Evolutionary conservation across 2,113 vertebrate species (phyloP).

Genomic region (Oplegnathus fasciatus): DNA sequence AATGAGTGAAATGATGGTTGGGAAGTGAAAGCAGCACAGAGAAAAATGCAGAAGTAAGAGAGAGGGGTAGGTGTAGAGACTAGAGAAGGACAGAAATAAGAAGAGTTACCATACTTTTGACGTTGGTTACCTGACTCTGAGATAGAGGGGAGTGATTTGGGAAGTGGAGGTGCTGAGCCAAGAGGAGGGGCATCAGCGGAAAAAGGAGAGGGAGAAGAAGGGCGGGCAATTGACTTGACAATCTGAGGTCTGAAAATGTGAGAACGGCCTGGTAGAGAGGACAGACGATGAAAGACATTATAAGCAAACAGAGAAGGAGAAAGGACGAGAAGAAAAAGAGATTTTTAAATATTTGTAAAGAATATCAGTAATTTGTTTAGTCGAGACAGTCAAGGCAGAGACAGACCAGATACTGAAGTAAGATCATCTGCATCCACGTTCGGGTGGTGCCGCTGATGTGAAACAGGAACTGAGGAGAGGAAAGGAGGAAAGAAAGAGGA

Average conservation of each 20-base stretch:
- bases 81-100: background rate
- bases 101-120: background rate
- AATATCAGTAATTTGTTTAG: background rate
- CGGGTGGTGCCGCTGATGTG: constrained; percentile 52
- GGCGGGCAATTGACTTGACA: constrained; percentile 66
- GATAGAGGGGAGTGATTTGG: constrained; percentile 46
- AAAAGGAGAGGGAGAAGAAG: constrained; percentile 77
- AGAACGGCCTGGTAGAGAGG: constrained; percentile 52
- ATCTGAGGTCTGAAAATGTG: constrained; percentile 78
- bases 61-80: background rate
- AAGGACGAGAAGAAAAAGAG: background rate
- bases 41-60: background rate
- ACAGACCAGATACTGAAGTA: constrained; percentile 59
- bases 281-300: background rate
- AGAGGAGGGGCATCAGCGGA: constrained; percentile 45
- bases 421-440: constrained; percentile 48
- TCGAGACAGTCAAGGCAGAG: background rate
- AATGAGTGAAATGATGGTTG: background rate
- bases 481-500: constrained; percentile 3
- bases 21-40: background rate
- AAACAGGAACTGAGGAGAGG: constrained; percentile 56
- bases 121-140: constrained; percentile 74
- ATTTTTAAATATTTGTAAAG: background rate
- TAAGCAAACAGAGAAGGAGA: background rate
- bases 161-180: constrained; percentile 17